A percentile compares a stretch with the other conserved stretches of the same genome.
phyloP scores from a whole-genome alignment of 2,888 invertebrate genomes.

The Apocheima hispidaria region DNA sequence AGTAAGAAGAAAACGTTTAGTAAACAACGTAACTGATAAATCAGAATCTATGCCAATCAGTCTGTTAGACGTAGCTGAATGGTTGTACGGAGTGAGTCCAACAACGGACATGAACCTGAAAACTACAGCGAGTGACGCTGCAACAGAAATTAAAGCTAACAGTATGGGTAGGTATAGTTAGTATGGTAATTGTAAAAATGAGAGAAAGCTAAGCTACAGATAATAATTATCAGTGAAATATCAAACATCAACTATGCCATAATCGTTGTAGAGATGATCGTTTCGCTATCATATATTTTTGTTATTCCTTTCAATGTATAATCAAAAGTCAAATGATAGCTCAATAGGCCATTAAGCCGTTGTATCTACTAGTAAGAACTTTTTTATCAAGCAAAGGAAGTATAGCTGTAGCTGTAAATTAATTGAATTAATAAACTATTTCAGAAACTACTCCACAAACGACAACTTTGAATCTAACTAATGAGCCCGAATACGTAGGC shows the following conservation, averaged over 20 bases:
- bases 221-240: not conserved
- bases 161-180: slow-evolving; percentile 2
- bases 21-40: slow-evolving; percentile 17
- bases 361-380: too few relatives aligned
- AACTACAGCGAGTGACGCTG: not conserved
- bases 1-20: slow-evolving; percentile 49
- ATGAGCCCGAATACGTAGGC: slow-evolving; percentile 48
- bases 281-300: too few relatives aligned
- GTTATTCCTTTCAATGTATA: too few relatives aligned
- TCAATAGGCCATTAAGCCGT: too few relatives aligned
- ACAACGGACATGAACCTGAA: not conserved
- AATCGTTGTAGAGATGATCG: too few relatives aligned
- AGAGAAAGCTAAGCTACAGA: not conserved
- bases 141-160: not conserved
- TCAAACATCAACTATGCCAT: too few relatives aligned
- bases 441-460: slow-evolving; percentile 1
- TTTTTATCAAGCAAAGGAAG: too few relatives aligned
- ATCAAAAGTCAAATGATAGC: too few relatives aligned
- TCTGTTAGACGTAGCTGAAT: slow-evolving; percentile 51
- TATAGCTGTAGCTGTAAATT: too few relatives aligned
- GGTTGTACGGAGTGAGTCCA: slow-evolving; percentile 52
- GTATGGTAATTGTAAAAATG: not conserved
- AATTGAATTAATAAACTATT: not conserved
- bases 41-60: slow-evolving; percentile 30
- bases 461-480: not conserved